Evolutionary conservation across 2,888 invertebrate species (phyloP), one percentile per base, ranked within the genome.

Genomic region (Erebia palarica): DNA sequence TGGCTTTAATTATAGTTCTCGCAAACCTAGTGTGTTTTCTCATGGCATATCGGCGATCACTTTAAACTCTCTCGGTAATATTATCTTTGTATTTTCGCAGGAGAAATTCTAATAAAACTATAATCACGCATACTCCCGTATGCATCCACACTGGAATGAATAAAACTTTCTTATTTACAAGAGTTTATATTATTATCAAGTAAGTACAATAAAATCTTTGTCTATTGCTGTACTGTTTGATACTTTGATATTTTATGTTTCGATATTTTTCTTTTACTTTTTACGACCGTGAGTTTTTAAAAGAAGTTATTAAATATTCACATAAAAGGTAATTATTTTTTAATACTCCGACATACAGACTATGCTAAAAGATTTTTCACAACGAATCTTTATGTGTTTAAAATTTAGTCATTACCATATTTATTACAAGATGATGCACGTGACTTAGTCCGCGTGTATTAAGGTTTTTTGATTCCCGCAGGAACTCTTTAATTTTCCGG

Each of bases 161-260:
- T 88, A 87, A 88, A 87, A 75, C 75, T 86, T 90, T 88, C 84
- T 87, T 68, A 71, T 73, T 47, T 65, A 60, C 82, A 84, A 84
- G 82, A 86, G 86, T 87, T 63, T 87, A 86, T 89, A 86, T 87
- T 86, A 86, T 83, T 86, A 86, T 84, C 77, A 81, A 87, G 81
- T 82, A 81, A 87, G 81, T 82, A 91, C 90, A 91, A 91, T 90
- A 90, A 90, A 91, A 91, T 86, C 82, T 86, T 88, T 87, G 72
- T 73, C 14, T 83, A 69, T 82, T 63, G 1, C 2, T 75, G 49
- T 18, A 57, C 14, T 44, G 80, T 77, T 88, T 89, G 89, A 86
- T 86, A 82, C 77, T 87, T 83, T 49, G 71, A 59, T 27, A 16
- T 47, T 1, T 14, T 63, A n/a, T n/a, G n/a, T n/a, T n/a, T n/a